Evolutionary conservation across 2,888 invertebrate genomes (phyloP), one percentile per base, ranked within the genome.

Genomic region (Elysia crispata): DNA sequence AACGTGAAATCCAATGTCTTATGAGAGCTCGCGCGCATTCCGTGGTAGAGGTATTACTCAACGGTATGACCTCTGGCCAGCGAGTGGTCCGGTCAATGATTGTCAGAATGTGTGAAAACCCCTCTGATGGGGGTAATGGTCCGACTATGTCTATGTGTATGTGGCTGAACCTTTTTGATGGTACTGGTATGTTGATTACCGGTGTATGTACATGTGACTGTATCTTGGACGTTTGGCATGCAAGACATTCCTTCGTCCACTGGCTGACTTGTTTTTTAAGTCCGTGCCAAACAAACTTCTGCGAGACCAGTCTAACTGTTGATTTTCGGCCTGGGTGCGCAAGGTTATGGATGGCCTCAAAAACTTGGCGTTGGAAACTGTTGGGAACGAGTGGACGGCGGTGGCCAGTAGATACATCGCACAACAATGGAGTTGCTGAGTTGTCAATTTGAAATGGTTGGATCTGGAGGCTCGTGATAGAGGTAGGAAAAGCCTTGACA

Each of bases 281-380:
- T 6, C 67, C 67, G 18, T 66, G 67, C 67, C 67, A 66, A 66
- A 66, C 23, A 28, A 66, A 66, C 31, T 25, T 66, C 18, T 66
- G 67, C 18, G 67, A 1, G 28, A 66, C 30, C 1, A 66, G 67
- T 28, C 25, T 66, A 3, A 66, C 67, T 1, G 67, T 66, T 66
- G 67, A n/a, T 66, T 66, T 66, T 6, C 31, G 20, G 6, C 67
- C 67, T 66, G 67, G 30, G 31, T 66, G 25, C 18, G 67, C 20
- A 28, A 66, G 67, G 67, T 66, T 66, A 18, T 66, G 67, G 5
- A 66, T 66, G 6, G 25, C 25, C 6, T 66, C 25, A 66, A 66
- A 66, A 1, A 66, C 31, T 66, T 66, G 67, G 1, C 67, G 18
- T 28, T 66, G 67, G 25, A 66, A 66, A 6, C 5, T 18, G 18